phyloP scores from a whole-genome alignment of 2,113 vertebrate genomes.

The Brachypteracias leptosomus region DNA sequence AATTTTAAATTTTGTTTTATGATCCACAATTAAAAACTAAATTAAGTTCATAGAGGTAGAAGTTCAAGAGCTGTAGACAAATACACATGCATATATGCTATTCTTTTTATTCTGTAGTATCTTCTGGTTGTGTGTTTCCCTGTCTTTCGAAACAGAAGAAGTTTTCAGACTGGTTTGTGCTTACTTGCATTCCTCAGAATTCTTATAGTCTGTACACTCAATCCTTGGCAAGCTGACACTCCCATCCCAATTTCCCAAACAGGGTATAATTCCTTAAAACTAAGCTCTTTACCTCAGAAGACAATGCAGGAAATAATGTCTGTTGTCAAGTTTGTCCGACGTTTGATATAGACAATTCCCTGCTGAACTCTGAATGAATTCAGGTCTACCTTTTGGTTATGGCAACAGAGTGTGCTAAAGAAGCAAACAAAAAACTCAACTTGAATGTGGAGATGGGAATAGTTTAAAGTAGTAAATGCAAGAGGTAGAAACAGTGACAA shows the following conservation, averaged over 20 bases:
- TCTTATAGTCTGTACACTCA: not conserved
- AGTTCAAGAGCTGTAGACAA: not conserved
- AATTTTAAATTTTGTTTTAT: not conserved
- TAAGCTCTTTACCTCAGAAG: not conserved
- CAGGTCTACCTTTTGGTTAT: not conserved
- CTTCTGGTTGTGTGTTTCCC: not conserved
- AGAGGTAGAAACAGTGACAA: not conserved
- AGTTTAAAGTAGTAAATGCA: not conserved
- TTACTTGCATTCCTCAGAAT: not conserved
- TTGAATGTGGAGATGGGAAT: not conserved
- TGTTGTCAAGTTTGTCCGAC: not conserved
- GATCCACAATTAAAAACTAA: not conserved
- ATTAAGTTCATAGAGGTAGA: not conserved
- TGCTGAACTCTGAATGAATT: not conserved
- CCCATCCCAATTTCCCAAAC: not conserved
- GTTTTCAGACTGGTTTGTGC: not conserved
- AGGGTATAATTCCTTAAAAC: not conserved
- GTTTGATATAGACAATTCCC: fast-evolving
- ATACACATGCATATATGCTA: no score
- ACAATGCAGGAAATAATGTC: not conserved
- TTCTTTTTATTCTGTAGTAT: not conserved
- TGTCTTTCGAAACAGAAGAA: not conserved
- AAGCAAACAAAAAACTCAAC: not conserved
- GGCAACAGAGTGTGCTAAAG: not conserved
- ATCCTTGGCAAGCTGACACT: not conserved